Evolutionary conservation across 2,888 invertebrate species (phyloP).

Genomic region (Aphodius sticticus): DNA sequence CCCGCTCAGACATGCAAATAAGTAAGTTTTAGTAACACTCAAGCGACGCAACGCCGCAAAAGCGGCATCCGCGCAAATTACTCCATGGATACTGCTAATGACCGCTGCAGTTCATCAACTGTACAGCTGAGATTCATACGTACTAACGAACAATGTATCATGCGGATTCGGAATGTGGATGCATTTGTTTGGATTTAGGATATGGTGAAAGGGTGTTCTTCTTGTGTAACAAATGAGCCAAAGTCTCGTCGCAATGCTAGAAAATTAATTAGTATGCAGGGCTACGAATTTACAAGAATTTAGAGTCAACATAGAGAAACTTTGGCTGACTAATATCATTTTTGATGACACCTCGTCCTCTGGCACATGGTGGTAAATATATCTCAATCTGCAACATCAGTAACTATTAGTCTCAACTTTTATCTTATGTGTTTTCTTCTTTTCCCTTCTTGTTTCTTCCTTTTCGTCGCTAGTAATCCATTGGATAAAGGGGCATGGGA

Average conservation of each 20-base stretch:
- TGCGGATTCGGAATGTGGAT: background rate
- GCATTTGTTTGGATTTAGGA: background rate
- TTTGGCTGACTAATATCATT: no score
- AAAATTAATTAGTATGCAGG: background rate
- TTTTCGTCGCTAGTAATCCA: no score
- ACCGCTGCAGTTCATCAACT: background rate
- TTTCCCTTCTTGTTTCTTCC: no score
- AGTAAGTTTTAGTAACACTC: background rate
- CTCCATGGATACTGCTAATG: background rate
- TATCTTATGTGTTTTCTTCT: no score
- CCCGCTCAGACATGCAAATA: conserved; percentile 4
- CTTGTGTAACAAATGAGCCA: background rate
- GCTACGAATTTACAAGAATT: background rate
- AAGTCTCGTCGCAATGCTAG: background rate
- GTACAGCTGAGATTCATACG: background rate
- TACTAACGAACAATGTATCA: background rate
- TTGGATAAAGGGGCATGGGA: no score
- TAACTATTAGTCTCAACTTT: no score
- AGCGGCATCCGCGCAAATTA: background rate
- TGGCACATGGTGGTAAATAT: no score
- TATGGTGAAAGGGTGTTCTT: background rate
- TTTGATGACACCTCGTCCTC: no score
- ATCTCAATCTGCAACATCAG: no score
- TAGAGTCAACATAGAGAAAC: no score
- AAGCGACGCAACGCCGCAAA: background rate